Evolutionary conservation across 2,797 vertebrate species (phyloP).

Genomic region (Atherinosoma microstoma): DNA sequence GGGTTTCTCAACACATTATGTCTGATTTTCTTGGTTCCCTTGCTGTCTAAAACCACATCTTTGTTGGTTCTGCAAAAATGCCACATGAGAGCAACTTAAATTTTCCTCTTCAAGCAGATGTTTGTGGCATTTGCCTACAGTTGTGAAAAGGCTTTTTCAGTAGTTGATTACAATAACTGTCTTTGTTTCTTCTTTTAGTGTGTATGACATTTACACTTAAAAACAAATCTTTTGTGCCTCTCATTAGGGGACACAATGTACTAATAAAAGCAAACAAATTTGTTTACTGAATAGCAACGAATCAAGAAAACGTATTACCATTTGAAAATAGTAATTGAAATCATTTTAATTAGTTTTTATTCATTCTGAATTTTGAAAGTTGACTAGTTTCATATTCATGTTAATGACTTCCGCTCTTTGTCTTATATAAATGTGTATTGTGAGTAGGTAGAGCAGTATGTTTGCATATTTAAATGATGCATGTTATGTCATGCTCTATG

Average conservation of each 20-base stretch:
- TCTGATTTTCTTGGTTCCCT: conserved; percentile 45
- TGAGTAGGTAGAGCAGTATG: conserved; percentile 30
- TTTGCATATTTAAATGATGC: conserved; percentile 51
- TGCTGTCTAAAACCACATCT: conserved; percentile 47
- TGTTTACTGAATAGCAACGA: conserved; percentile 1
- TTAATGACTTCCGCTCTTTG: conserved; percentile 33
- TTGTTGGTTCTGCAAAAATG: conserved; percentile 34
- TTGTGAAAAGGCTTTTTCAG: conserved; percentile 37
- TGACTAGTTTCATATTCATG: conserved; percentile 30
- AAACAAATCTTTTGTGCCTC: conserved; percentile 20
- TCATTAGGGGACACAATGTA: conserved; percentile 20
- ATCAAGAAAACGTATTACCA: neutral
- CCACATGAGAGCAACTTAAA: conserved; percentile 23
- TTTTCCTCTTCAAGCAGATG: conserved; percentile 31
- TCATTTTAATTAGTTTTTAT: conserved; percentile 2
- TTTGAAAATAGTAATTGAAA: conserved; percentile 3
- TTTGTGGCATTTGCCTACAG: conserved; percentile 32
- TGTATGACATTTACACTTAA: conserved; percentile 18
- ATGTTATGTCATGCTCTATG: conserved; percentile 47
- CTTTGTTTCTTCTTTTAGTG: conserved; percentile 36
- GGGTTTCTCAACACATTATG: conserved; percentile 47
- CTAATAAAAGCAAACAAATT: neutral
- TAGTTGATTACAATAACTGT: conserved; percentile 34
- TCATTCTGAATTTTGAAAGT: neutral
- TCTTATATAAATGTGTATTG: conserved; percentile 38